A percentile compares a stretch with the other conserved stretches of the same genome.
Evolutionary conservation across 2,797 vertebrate genomes (phyloP).

Genomic region (Lates japonicus): DNA sequence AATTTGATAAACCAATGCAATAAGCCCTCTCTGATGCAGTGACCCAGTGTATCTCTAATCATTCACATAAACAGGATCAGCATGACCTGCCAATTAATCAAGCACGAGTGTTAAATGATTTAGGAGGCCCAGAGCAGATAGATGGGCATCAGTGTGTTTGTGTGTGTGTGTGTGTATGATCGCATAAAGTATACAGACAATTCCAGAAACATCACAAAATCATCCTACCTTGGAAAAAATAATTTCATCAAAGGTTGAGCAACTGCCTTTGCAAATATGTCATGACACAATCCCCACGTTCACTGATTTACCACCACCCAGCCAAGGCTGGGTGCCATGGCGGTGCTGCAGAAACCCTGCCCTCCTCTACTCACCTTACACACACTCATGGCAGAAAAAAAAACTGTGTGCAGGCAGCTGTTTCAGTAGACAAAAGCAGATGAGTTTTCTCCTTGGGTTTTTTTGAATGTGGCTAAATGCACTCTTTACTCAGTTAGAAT

Average conservation of each 20-base stretch:
- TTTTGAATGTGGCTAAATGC: not conserved
- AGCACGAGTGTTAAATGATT: no score
- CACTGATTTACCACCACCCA: conserved; percentile 24
- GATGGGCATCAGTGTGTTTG: no score
- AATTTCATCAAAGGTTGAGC: conserved; percentile 22
- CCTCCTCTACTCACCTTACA: conserved; percentile 39
- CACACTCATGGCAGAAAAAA: conserved; percentile 28
- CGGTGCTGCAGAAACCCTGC: conserved; percentile 40
- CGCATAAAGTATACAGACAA: not conserved
- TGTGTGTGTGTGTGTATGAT: not conserved
- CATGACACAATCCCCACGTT: conserved; percentile 41
- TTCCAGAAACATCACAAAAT: conserved; percentile 24
- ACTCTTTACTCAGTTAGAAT: not conserved
- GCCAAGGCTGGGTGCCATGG: conserved; percentile 20
- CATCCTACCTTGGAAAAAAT: conserved; percentile 11
- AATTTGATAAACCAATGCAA: conserved; percentile 40
- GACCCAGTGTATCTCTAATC: conserved; percentile 52
- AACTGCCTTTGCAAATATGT: conserved; percentile 39
- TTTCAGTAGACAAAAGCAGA: conserved; percentile 23
- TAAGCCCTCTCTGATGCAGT: conserved; percentile 29
- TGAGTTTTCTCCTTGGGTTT: conserved; percentile 2
- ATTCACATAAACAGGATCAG: conserved; percentile 56
- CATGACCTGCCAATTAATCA: no score
- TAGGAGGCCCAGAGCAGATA: no score
- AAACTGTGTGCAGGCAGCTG: conserved; percentile 14